A percentile compares a stretch with the other conserved stretches of the same genome.
phyloP scores from a whole-genome alignment of 1,140 invertebrate species.

The Ips typographus region DNA sequence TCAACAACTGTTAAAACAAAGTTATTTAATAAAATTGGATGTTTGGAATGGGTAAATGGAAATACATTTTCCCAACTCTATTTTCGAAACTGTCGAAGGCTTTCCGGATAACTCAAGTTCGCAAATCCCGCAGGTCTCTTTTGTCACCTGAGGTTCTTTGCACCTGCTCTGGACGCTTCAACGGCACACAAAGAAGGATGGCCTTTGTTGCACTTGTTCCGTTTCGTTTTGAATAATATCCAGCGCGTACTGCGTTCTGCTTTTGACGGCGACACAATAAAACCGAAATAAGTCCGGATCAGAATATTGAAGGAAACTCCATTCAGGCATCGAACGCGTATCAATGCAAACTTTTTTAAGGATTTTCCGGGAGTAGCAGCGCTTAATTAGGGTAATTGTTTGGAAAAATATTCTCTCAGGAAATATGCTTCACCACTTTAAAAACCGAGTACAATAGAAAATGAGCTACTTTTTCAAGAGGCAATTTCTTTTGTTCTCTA shows the following conservation, averaged over 20 bases:
- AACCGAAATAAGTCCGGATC: neutral
- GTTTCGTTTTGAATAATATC: neutral
- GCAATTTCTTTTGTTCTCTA: too few species aligned
- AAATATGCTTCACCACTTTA: too few species aligned
- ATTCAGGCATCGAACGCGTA: too few species aligned
- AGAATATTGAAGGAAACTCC: neutral
- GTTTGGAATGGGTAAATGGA: too few species aligned
- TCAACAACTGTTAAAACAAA: too few species aligned
- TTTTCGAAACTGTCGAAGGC: conserved; percentile 1
- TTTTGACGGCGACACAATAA: neutral
- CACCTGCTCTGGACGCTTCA: neutral
- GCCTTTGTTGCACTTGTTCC: neutral
- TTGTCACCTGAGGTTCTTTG: conserved; percentile 3
- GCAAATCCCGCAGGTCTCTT: neutral
- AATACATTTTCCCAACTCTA: neutral
- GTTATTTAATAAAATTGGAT: too few species aligned
- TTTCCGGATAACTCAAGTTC: neutral
- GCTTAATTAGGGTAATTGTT: too few species aligned
- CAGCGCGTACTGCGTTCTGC: neutral
- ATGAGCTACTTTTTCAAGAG: too few species aligned
- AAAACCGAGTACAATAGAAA: too few species aligned
- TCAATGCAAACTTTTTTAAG: too few species aligned
- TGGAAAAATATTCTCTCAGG: too few species aligned
- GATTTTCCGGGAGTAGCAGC: too few species aligned
- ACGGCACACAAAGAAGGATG: neutral